Evolutionary conservation across 2,888 invertebrate genomes (phyloP).

Genomic region (Nipponacmea schrenckii): DNA sequence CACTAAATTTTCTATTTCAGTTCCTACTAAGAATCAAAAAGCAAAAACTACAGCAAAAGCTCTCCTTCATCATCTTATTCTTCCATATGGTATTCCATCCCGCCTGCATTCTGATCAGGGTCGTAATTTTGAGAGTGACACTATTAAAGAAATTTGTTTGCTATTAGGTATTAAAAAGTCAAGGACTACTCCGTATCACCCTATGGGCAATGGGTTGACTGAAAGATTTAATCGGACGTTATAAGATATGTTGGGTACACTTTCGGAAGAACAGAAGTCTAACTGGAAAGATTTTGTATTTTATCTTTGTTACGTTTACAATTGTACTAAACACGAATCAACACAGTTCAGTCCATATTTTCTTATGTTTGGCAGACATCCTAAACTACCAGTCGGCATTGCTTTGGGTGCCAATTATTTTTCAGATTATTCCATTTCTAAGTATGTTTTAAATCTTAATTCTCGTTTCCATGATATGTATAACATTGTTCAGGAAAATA

Average conservation of each 20-base stretch:
- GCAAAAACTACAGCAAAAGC: slow-evolving; percentile 3
- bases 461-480: not conserved
- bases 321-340: not conserved
- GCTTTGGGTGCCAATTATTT: not conserved
- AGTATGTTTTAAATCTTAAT: not conserved
- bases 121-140: not conserved
- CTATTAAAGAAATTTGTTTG: not conserved
- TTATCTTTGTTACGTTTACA: not conserved
- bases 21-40: not conserved
- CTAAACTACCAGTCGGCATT: not conserved
- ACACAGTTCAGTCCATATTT: not conserved
- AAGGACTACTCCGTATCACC: not conserved
- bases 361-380: not conserved
- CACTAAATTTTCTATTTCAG: not conserved
- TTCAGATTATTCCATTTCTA: not conserved
- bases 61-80: not conserved
- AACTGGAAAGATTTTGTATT: slow-evolving; percentile 3
- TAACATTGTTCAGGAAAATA: not conserved
- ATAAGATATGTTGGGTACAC: not conserved
- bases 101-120: not conserved
- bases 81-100: slow-evolving; percentile 4
- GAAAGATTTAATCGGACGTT: not conserved
- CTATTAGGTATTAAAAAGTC: not conserved
- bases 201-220: not conserved
- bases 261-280: not conserved